phyloP scores from a whole-genome alignment of 1,140 invertebrate genomes.

The Pachyrhynchus sulphureomaculatus region DNA sequence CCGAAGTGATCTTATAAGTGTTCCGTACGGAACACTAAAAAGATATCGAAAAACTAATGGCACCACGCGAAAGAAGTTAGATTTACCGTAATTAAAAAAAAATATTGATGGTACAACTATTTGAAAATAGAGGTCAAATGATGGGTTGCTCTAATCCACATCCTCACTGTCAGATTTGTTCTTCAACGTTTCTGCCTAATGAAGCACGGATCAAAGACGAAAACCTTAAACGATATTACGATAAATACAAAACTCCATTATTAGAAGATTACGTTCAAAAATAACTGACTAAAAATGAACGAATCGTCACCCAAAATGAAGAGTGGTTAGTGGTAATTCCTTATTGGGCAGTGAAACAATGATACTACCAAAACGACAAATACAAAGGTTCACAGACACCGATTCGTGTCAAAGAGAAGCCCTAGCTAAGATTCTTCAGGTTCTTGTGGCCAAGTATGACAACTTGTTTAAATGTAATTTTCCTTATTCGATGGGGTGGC shows the following conservation, averaged over 20 bases:
- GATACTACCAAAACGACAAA: constrained; percentile 77
- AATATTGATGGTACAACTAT: constrained; percentile 95
- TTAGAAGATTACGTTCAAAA: constrained; percentile 82
- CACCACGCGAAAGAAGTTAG: too few species aligned
- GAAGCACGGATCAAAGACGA: constrained; percentile 80
- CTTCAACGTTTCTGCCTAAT: constrained; percentile 88
- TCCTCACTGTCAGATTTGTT: constrained; percentile 98
- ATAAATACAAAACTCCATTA: constrained; percentile 71
- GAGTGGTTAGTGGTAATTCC: constrained; percentile 92
- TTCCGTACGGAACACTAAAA: too few species aligned
- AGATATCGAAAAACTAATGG: too few species aligned
- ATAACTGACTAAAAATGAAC: constrained; percentile 76
- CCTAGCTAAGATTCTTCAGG: constrained; percentile 82
- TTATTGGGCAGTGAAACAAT: constrained; percentile 97
- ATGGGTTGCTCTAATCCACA: constrained; percentile 99
- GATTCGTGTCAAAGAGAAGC: constrained; percentile 60
- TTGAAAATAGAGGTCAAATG: constrained; percentile 94
- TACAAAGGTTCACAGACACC: constrained; percentile 75
- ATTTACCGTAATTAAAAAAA: too few species aligned
- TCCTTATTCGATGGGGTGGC: constrained; percentile 99
- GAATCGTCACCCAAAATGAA: constrained; percentile 80
- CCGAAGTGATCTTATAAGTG: too few species aligned
- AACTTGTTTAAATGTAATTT: constrained; percentile 94
- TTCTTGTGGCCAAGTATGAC: constrained; percentile 90
- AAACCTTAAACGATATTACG: constrained; percentile 75